These are phyloP conservation scores for Microtus ochrogaster DNA, from an alignment of 2,113 vertebrate genomes.

Conservation along the genomic window DNA sequence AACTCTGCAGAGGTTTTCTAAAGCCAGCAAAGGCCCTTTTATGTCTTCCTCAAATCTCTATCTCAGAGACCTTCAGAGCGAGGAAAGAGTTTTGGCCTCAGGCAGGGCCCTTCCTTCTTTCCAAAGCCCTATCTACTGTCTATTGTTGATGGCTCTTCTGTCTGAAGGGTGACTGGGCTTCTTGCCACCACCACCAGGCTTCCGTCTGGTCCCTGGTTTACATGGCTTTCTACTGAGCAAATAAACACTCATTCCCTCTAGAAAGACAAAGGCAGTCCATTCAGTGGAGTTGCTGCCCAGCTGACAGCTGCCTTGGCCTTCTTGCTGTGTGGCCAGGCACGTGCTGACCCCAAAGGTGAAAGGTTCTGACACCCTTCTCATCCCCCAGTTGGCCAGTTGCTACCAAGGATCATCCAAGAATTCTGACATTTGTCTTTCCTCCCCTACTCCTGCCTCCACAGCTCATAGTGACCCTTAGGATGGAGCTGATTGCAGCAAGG, in stretches of 20 bases:
- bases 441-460: conserved; percentile 76
- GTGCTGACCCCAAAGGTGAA: conserved; percentile 46
- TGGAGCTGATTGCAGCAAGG: conserved; percentile 36
- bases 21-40: background rate
- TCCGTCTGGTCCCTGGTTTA: conserved; percentile 48
- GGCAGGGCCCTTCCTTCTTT: background rate
- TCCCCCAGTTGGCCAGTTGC: conserved; percentile 31
- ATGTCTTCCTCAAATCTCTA: background rate
- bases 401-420: conserved; percentile 68
- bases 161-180: conserved; percentile 3
- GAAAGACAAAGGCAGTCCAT: conserved; percentile 53
- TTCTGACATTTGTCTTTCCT: conserved; percentile 81
- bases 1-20: background rate
- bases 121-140: background rate
- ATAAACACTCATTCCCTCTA: conserved; percentile 22
- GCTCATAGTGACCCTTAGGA: conserved; percentile 56
- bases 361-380: conserved; percentile 44
- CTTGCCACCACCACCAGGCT: conserved; percentile 20
- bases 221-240: conserved; percentile 63
- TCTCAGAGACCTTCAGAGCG: background rate
- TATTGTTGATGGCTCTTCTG: background rate
- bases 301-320: conserved; percentile 57
- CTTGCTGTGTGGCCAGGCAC: background rate
- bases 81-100: background rate
- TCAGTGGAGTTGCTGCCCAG: conserved; percentile 44